These are phyloP conservation scores for Sebastes oblongus DNA, from an alignment of 2,797 vertebrate genomes.

Conservation along the genomic window DNA sequence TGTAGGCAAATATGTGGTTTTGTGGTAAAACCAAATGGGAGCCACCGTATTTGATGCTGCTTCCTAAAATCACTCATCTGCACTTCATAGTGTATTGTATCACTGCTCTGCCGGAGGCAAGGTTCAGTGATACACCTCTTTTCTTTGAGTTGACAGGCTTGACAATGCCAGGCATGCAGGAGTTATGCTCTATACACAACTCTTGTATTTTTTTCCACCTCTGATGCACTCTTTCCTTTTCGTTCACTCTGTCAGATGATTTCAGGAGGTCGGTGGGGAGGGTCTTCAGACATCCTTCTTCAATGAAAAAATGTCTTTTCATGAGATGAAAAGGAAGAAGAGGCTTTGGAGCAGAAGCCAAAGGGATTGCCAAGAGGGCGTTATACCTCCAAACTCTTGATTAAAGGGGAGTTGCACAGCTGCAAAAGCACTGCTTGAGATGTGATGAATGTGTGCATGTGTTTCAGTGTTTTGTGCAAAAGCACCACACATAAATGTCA, in stretches of 20 bases:
- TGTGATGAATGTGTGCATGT: neutral
- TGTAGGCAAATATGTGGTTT: conserved; percentile 66
- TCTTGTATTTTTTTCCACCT: neutral
- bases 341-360: conserved; percentile 18
- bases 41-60: conserved; percentile 21
- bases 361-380: conserved; percentile 17
- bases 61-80: conserved; percentile 49
- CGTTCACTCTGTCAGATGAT: conserved; percentile 24
- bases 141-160: conserved; percentile 56
- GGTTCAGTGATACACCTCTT: conserved; percentile 57
- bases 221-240: conserved; percentile 19
- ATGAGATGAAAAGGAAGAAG: conserved; percentile 37
- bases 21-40: conserved; percentile 49
- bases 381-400: conserved; percentile 10
- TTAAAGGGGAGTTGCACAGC: conserved; percentile 19
- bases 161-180: conserved; percentile 63
- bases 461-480: conserved; percentile 2
- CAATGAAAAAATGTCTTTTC: conserved; percentile 28
- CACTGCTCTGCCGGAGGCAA: conserved; percentile 41
- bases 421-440: neutral
- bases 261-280: conserved; percentile 28
- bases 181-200: conserved; percentile 37
- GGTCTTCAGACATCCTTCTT: conserved; percentile 16
- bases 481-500: neutral
- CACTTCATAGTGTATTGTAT: conserved; percentile 47